Evolutionary conservation across 2,113 vertebrate species (phyloP).

Genomic region (Phrynosoma platyrhinos): DNA sequence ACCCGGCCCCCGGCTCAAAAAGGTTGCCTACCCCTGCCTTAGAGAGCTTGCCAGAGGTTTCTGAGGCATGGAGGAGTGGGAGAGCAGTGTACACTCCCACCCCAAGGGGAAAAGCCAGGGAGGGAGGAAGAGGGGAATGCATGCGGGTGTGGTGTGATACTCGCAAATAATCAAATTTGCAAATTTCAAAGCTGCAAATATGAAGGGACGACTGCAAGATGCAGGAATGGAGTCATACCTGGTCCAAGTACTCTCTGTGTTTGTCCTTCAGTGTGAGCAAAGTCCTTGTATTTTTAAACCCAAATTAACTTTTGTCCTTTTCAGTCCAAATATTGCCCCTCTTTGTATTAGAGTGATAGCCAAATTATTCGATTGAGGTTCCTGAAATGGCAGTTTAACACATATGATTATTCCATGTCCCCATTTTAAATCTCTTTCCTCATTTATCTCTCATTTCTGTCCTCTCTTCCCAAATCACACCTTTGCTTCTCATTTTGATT

Average conservation of each 20-base stretch:
- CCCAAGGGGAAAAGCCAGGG: too few species aligned
- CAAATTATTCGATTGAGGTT: conserved; percentile 41
- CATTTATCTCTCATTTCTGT: conserved; percentile 49
- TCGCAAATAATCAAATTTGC: too few species aligned
- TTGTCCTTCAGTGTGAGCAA: conserved; percentile 52
- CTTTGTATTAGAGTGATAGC: conserved; percentile 57
- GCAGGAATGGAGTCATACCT: conserved; percentile 39
- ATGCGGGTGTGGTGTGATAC: too few species aligned
- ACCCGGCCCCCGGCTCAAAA: too few species aligned
- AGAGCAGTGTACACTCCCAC: too few species aligned
- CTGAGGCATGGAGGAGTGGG: too few species aligned
- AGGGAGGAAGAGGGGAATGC: too few species aligned
- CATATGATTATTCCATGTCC: conserved; percentile 65
- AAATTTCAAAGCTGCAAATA: too few species aligned
- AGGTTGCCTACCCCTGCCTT: too few species aligned
- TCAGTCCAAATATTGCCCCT: conserved; percentile 48
- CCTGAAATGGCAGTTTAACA: conserved; percentile 54
- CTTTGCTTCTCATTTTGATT: conserved; percentile 55
- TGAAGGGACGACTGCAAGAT: background rate
- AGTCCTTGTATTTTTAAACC: conserved; percentile 55
- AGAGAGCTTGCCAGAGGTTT: too few species aligned
- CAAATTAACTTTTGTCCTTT: conserved; percentile 47
- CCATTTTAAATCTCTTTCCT: conserved; percentile 65
- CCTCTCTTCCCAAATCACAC: conserved; percentile 52
- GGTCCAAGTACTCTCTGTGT: conserved; percentile 44